Evolutionary conservation across 2,113 vertebrate genomes (phyloP), one percentile per base, ranked within the genome.

Genomic region (Terrapene triunguis): DNA sequence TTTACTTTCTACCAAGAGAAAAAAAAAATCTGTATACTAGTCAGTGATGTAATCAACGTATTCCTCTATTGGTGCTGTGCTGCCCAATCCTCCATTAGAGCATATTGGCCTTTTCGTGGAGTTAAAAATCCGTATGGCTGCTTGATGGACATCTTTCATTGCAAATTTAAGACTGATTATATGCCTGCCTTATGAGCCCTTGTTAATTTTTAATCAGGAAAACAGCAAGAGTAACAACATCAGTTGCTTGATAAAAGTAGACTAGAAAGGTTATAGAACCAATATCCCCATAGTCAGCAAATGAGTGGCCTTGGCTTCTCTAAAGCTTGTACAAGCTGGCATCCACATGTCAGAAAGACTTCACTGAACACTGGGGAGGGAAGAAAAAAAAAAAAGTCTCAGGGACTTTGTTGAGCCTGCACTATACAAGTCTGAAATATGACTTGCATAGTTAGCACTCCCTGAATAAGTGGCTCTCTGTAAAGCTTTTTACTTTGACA

Each of bases 161-260:
- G 79, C 38, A 91, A 89, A 97, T 91, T 93, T 90, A 89, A 94
- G 84, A 82, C 53, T 90, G 1, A 89, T 94, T 97, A 91, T 48
- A 91, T 89, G 57, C 82, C 62, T 87, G 82, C 72, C 48, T 89
- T 92, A 97, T 95, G 96, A 97, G 88, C 5, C 17, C 14, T 22
- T 87, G 32, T 97, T 95, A 97, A 93, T 95, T 95, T 97, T 95
- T 96, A 97, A 97, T 97, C 51, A 95, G 84, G 29, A 80, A 94
- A 97, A 97, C 57, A 95, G 84, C 76, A 55, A 90, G 32, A 92
- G 80, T 94, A 83, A 76, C 53, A 96, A 79, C 53, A 86, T 95
- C 87, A 88, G 29, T 79, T 92, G 84, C 80, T 84, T 90, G 90
- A 87, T 88, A 91, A 94, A 97, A 96, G 86, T 50, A 93, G 84